phyloP scores from a whole-genome alignment of 1,140 invertebrate genomes.

The Hirudo medicinalis region DNA sequence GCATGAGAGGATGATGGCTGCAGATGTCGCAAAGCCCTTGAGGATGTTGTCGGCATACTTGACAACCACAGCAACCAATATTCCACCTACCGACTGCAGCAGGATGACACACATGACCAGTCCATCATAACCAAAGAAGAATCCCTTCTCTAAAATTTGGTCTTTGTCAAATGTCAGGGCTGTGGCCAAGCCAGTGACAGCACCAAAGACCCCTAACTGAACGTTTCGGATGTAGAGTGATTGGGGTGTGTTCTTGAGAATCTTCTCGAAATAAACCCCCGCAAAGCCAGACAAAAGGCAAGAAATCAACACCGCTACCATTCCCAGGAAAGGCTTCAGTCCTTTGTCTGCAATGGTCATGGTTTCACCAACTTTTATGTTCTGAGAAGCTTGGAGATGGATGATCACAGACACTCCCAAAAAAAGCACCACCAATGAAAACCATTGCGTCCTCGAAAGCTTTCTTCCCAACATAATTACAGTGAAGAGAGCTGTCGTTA shows the following conservation, averaged over 20 bases:
- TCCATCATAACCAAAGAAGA: constrained; percentile 46
- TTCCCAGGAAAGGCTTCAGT: constrained; percentile 57
- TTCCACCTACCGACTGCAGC: constrained; percentile 41
- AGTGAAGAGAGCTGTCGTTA: constrained; percentile 94
- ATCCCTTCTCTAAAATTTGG: constrained; percentile 43
- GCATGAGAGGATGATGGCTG: constrained; percentile 89
- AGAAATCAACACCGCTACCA: constrained; percentile 71
- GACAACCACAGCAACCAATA: constrained; percentile 44
- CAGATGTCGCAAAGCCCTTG: constrained; percentile 75
- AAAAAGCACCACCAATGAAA: constrained; percentile 71
- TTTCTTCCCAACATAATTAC: constrained; percentile 70
- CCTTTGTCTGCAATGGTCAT: constrained; percentile 22
- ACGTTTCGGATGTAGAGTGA: constrained; percentile 67
- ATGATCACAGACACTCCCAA: constrained; percentile 60
- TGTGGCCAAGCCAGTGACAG: constrained; percentile 43
- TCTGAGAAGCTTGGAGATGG: constrained; percentile 26
- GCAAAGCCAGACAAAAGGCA: constrained; percentile 92
- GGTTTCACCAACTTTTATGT: background rate
- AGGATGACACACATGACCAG: constrained; percentile 42
- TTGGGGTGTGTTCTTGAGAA: constrained; percentile 74
- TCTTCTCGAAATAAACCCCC: constrained; percentile 98
- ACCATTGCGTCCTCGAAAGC: constrained; percentile 70
- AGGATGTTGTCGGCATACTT: constrained; percentile 48
- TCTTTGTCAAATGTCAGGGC: constrained; percentile 43
- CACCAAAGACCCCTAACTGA: constrained; percentile 48